Base-by-base conservation (phyloP, 35 echinoderm and acorn worm species). In the Holothuria glaberrima region DNA sequence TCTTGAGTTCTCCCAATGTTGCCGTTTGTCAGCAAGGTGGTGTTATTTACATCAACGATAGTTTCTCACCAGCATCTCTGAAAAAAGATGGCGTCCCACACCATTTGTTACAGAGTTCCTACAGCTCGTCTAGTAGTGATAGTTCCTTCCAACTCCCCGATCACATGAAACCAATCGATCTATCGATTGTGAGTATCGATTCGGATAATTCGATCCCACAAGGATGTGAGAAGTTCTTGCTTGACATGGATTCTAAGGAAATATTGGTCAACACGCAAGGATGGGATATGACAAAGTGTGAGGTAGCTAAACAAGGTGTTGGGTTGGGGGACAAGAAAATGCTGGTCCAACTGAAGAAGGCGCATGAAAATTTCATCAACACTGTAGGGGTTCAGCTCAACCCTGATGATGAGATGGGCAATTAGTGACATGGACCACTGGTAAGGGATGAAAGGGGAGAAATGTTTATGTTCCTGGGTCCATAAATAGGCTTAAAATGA, bases 191-290 rank as follows among this genome's bases (percentile, higher is more conserved):
- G 25, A 84, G 57, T 38, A 56, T 54, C 41, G 58, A 60, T 26
- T 10, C 31, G 3, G 27, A 33, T 30, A 61, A 9, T 4, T 61
- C 56, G 2, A 46, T 21, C n/a, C 80, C 80, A 22, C 46, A 84
- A 22, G 80, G 80, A 20, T 84, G 80, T 25, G 34, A 38, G 22
- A 60, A 32, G 20, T 84, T 61, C 80, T 38, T 84, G 30, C 13
- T 84, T 6, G 30, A 84, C 80, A 59, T 84, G 80, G 54, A 59
- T 13, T 84, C 80, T 2, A 84, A 84, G 20, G 80, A 84, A 46
- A 84, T 84, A 24, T 46, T 84, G 14, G 80, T 84, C 1, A 84
- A 63, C 4, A 61, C 56, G 10, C 27, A 84, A 22, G 80, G 80
- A 6, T 84, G 80, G 80, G 80, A 84, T 84, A 29, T 84, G 13